These are phyloP conservation scores for Sebastes melanostomus DNA, from an alignment of 2,797 vertebrate genomes.

Conservation along the genomic window DNA sequence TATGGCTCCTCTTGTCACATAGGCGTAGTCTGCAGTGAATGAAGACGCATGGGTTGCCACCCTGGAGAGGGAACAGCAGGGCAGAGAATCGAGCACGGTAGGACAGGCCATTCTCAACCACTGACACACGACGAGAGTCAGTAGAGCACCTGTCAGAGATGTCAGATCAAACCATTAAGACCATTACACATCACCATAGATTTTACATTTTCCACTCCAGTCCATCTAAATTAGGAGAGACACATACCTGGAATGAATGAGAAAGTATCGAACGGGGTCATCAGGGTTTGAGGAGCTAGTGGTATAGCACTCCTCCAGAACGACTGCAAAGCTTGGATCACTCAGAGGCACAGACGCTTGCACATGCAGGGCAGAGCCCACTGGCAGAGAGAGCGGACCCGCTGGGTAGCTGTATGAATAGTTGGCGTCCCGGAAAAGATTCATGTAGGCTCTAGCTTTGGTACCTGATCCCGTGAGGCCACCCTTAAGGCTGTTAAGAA, in stretches of 20 bases:
- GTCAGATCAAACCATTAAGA: not conserved
- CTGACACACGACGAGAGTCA: constrained; percentile 39
- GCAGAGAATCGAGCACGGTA: constrained; percentile 66
- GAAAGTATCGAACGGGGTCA: constrained; percentile 57
- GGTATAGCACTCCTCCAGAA: constrained; percentile 74
- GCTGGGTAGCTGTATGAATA: constrained; percentile 45
- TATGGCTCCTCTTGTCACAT: constrained; percentile 52
- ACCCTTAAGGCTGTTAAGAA: constrained; percentile 28
- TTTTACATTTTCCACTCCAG: not conserved
- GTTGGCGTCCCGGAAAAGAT: constrained; percentile 61
- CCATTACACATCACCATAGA: not conserved
- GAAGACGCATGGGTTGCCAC: constrained; percentile 56
- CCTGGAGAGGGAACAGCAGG: constrained; percentile 70
- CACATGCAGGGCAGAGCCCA: constrained; percentile 65
- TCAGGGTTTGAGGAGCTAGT: constrained; percentile 46
- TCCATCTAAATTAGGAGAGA: not conserved
- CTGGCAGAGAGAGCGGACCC: not conserved
- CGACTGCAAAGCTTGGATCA: constrained; percentile 57
- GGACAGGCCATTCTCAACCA: constrained; percentile 70
- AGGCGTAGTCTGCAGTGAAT: constrained; percentile 74
- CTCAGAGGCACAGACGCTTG: constrained; percentile 48
- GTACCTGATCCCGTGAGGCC: constrained; percentile 44
- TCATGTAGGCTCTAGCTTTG: constrained; percentile 53
- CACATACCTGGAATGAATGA: constrained; percentile 72
- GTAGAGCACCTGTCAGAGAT: constrained; percentile 68